Conservation (phyloP, 2,797 vertebrate genomes). For the Miichthys miiuy region DNA sequence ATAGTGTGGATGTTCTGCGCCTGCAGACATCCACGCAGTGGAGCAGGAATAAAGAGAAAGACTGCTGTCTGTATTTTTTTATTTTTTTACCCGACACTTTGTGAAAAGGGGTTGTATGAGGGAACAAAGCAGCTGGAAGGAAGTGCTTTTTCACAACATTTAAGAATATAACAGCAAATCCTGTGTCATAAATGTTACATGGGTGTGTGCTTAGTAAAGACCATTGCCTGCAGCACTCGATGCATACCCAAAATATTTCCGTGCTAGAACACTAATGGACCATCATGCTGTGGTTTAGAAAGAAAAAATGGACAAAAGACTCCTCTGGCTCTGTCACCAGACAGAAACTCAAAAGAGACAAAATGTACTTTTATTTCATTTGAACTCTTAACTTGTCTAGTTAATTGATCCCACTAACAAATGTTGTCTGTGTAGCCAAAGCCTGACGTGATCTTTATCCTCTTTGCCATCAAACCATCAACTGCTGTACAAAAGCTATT, state of each 20-base stretch:
- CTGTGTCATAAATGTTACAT: constrained; percentile 32
- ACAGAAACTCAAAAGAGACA: constrained; percentile 1
- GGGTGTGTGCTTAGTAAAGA: constrained; percentile 27
- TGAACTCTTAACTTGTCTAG: background rate
- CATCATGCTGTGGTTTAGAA: constrained; percentile 13
- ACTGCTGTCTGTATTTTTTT: constrained; percentile 30
- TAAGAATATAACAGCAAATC: constrained; percentile 24
- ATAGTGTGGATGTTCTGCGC: constrained; percentile 53
- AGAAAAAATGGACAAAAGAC: constrained; percentile 22
- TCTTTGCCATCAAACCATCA: constrained; percentile 3
- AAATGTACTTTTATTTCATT: background rate
- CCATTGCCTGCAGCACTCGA: constrained; percentile 3
- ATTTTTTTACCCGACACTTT: constrained; percentile 12
- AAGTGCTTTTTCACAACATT: constrained; percentile 10
- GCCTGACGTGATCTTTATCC: background rate
- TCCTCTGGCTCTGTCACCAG: background rate
- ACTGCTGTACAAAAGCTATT: background rate
- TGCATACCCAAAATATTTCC: constrained; percentile 19
- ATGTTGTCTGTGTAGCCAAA: background rate
- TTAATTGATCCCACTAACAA: no score
- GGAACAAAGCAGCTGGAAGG: background rate
- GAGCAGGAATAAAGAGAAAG: constrained; percentile 27
- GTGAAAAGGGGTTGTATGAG: background rate
- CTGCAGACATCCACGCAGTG: constrained; percentile 41
- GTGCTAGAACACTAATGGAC: constrained; percentile 27